These are phyloP conservation scores for Papilio helenus DNA, from an alignment of 1,140 invertebrate genomes.

Conservation along the genomic window DNA sequence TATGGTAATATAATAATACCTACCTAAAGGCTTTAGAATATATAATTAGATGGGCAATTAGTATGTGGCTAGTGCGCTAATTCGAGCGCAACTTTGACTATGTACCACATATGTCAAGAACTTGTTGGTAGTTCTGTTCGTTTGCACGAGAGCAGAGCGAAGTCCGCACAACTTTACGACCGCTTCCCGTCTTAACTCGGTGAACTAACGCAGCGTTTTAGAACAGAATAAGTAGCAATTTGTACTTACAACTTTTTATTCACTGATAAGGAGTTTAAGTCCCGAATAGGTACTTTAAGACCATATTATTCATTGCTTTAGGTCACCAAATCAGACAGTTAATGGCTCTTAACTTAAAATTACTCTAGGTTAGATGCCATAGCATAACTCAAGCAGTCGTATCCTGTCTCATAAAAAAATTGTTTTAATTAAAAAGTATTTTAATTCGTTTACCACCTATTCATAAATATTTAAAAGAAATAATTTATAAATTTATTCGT, in stretches of 20 bases:
- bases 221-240: background rate
- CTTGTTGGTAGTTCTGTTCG: slow-evolving; percentile 5
- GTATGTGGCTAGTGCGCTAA: slow-evolving; percentile 7
- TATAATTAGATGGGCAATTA: background rate
- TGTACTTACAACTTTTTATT: background rate
- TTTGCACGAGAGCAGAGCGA: slow-evolving; percentile 5
- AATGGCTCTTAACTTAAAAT: no score
- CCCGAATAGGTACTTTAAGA: background rate
- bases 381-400: no score
- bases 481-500: background rate
- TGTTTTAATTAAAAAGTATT: no score
- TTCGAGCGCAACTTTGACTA: background rate
- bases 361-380: no score
- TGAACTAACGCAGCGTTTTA: slow-evolving; percentile 18
- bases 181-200: slow-evolving; percentile 30
- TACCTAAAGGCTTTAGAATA: no score
- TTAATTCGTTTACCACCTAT: background rate
- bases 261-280: background rate
- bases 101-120: slow-evolving; percentile 6
- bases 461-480: background rate
- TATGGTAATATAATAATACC: background rate
- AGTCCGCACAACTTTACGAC: slow-evolving; percentile 21
- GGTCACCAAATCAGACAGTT: no score
- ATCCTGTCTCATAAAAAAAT: no score
- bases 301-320: no score